phyloP scores from a whole-genome alignment of 2,888 invertebrate genomes.

The Colostygia pectinataria region DNA sequence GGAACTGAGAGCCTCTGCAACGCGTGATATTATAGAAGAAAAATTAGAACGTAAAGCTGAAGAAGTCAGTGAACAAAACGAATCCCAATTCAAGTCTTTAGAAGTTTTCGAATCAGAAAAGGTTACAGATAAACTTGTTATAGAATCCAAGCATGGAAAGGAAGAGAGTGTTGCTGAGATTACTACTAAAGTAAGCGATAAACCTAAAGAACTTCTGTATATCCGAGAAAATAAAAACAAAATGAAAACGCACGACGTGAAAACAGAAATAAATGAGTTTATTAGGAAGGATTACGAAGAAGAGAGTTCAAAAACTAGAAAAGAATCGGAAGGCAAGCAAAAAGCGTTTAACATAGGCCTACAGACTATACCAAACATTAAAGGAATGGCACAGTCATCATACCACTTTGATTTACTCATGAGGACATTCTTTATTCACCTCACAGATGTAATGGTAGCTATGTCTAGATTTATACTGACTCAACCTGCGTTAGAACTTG shows the following conservation, averaged over 20 bases:
- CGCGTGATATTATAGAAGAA: conserved; percentile 19
- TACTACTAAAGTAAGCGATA: background rate
- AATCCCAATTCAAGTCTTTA: background rate
- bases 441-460: conserved; percentile 76
- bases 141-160: conserved; percentile 27
- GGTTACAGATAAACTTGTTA: conserved; percentile 41
- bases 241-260: conserved; percentile 22
- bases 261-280: conserved; percentile 25
- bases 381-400: conserved; percentile 56
- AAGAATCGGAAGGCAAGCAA: conserved; percentile 49
- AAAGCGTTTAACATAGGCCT: conserved; percentile 60
- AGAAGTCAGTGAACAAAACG: conserved; percentile 18
- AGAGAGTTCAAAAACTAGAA: conserved; percentile 8
- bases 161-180: conserved; percentile 2
- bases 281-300: conserved; percentile 10
- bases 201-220: conserved; percentile 19
- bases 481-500: conserved; percentile 46
- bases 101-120: conserved; percentile 4
- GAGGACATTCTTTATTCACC: conserved; percentile 72
- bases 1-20: conserved; percentile 37
- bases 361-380: conserved; percentile 69
- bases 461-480: conserved; percentile 64
- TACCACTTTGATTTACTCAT: conserved; percentile 63
- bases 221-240: conserved; percentile 20
- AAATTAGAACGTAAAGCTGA: conserved; percentile 19